A percentile compares a stretch with the other conserved stretches of the same genome.
Evolutionary conservation across 2,113 vertebrate species (phyloP).

Genomic region (Lepisosteus oculatus): DNA sequence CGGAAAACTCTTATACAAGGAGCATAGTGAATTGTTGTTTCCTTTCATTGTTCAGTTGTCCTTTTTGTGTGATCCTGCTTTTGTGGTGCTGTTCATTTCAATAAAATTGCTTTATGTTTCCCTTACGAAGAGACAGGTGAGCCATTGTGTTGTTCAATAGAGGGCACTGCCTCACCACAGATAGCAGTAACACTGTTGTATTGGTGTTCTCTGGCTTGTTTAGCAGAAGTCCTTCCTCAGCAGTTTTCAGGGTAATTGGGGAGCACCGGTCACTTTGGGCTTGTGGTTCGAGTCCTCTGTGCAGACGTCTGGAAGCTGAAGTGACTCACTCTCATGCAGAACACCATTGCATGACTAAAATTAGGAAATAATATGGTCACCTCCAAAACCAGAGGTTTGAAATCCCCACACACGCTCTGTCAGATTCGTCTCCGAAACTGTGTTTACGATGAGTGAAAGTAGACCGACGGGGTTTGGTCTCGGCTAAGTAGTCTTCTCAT

Average conservation of each 20-base stretch:
- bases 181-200: conserved; percentile 21
- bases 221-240: conserved; percentile 4
- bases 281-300: conserved; percentile 32
- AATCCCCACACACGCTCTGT: conserved; percentile 9
- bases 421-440: not conserved
- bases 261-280: conserved; percentile 19
- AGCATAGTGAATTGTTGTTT: too few relatives aligned
- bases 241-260: conserved; percentile 9
- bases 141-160: too few relatives aligned
- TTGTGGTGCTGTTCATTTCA: too few relatives aligned
- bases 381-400: not conserved
- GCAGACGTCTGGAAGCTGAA: conserved; percentile 37
- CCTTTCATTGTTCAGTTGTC: too few relatives aligned
- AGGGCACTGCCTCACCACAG: conserved; percentile 12
- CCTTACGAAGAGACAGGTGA: too few relatives aligned
- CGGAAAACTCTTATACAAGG: too few relatives aligned
- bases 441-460: not conserved
- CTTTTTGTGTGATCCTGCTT: too few relatives aligned
- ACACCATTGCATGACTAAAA: conserved; percentile 28
- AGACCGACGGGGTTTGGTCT: not conserved
- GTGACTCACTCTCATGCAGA: conserved; percentile 34
- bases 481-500: not conserved
- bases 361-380: conserved; percentile 13
- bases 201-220: too few relatives aligned
- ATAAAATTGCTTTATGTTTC: too few relatives aligned